Evolutionary conservation across 1,140 invertebrate species (phyloP).

Genomic region (Brevipalpus yothersi): DNA sequence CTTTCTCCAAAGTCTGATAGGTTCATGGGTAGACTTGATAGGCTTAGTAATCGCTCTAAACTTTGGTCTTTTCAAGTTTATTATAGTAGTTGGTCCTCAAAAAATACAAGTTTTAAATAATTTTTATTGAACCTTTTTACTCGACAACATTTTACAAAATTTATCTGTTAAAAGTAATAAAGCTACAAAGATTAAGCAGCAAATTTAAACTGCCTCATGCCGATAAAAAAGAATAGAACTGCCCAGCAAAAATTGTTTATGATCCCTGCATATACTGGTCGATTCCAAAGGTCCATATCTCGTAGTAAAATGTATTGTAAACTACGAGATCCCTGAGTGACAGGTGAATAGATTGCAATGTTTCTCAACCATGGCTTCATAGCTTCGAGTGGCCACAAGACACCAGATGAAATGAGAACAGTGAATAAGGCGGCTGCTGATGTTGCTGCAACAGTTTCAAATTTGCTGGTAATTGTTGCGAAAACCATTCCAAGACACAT

Average conservation of each 20-base stretch:
- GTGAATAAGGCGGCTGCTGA: not conserved
- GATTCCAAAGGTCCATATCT: conserved; percentile 53
- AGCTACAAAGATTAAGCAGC: not conserved
- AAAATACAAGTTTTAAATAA: too few species aligned
- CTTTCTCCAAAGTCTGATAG: too few species aligned
- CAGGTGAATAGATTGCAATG: conserved; percentile 51
- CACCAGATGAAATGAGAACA: conserved; percentile 31
- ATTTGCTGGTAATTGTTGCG: conserved; percentile 28
- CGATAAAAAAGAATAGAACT: conserved; percentile 20
- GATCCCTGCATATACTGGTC: conserved; percentile 63
- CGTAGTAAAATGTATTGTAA: conserved; percentile 60
- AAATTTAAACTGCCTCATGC: not conserved
- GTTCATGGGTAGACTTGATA: too few species aligned
- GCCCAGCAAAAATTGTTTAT: conserved; percentile 64
- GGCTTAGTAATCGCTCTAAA: too few species aligned
- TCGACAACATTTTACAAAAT: too few species aligned
- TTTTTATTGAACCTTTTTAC: too few species aligned
- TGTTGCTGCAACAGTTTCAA: not conserved
- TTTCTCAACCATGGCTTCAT: conserved; percentile 59
- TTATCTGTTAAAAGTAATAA: too few species aligned
- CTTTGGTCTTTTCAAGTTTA: too few species aligned
- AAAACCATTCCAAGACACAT: conserved; percentile 81
- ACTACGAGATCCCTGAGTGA: conserved; percentile 68
- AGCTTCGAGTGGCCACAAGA: conserved; percentile 73
- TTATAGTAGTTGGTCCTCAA: too few species aligned